Base-by-base conservation (phyloP, 2,797 vertebrate genomes). In the Neomorphus geoffroyi region DNA sequence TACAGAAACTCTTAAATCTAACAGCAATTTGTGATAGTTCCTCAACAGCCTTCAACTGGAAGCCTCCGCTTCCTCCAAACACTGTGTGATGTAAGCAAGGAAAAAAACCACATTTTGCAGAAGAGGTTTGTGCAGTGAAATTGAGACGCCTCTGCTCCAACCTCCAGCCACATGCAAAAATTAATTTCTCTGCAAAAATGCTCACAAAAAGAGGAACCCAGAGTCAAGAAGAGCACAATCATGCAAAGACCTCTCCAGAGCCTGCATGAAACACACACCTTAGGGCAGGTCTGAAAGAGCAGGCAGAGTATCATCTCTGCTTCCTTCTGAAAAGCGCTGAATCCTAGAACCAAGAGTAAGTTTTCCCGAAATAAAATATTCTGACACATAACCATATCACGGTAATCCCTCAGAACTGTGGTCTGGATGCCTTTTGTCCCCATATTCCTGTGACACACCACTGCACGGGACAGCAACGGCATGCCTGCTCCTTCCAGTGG, bases 41-140 rank as follows among this genome's bases (percentile, higher is more conserved):
- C 69, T 57, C 58, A 80, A 58, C 37, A 86, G 30, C 21, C 51
- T 54, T 90, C 53, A 86, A 71, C 5, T 32, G 83, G 62, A 57
- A 71, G 23, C 11, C 17, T 41, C 6, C 2, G 26, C 4, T 67
- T 94, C 72, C 35, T 80, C 66, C 1, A 3, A 86, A 82, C 1
- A 2, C 43, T 45, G 7, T 16, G 11, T 30, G 54, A 77, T 1
- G 2, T 30, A 37, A 72, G 61, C 61, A 70, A 78, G 35, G 13
- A 11, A 66, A 80, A 67, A 54, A 0, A 0, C 8, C 8, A 79
- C 15, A 22, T 28, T 85, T 58, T 81, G 70, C 73, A 86, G 85
- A 93, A 96, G 82, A 57, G 48, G 77, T 88, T 18, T 61, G 75
- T 19, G 45, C 43, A 70, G 46, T 39, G 70, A 92, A 91, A 93